phyloP scores from a whole-genome alignment of 2,888 invertebrate species.

The Lycocerus yunnanus region DNA sequence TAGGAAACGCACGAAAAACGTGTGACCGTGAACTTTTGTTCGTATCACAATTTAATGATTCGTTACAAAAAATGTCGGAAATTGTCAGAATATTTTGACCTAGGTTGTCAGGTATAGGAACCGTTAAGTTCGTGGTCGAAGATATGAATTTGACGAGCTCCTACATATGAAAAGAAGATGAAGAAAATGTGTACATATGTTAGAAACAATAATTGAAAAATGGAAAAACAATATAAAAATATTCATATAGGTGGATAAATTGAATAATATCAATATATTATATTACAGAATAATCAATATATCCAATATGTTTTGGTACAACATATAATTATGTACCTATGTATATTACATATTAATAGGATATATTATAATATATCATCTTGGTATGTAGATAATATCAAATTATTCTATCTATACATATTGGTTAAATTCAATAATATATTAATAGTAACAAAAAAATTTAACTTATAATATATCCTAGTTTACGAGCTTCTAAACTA shows the following conservation, averaged over 20 bases:
- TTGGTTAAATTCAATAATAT: too few relatives aligned
- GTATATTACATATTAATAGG: too few relatives aligned
- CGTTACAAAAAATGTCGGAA: not conserved
- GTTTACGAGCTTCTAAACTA: not conserved
- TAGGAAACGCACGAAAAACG: not conserved
- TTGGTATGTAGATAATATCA: too few relatives aligned
- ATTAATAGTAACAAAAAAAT: not conserved
- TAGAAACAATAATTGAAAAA: not conserved
- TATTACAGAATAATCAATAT: too few relatives aligned
- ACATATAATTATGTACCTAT: too few relatives aligned
- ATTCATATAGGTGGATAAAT: too few relatives aligned
- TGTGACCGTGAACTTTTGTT: not conserved
- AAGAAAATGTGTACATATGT: not conserved
- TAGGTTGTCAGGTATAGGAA: not conserved
- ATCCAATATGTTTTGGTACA: too few relatives aligned
- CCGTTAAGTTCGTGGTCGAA: not conserved
- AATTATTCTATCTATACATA: too few relatives aligned
- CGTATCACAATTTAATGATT: not conserved
- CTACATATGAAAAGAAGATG: not conserved
- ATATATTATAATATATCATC: too few relatives aligned
- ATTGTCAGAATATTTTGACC: not conserved
- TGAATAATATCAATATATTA: too few relatives aligned
- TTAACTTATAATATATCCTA: not conserved
- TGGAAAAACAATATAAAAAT: not conserved
- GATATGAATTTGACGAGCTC: not conserved